A percentile compares a stretch with the other conserved stretches of the same genome.
These are phyloP conservation scores for Climacteris rufus DNA, from an alignment of 2,113 vertebrate genomes.

Conservation along the genomic window DNA sequence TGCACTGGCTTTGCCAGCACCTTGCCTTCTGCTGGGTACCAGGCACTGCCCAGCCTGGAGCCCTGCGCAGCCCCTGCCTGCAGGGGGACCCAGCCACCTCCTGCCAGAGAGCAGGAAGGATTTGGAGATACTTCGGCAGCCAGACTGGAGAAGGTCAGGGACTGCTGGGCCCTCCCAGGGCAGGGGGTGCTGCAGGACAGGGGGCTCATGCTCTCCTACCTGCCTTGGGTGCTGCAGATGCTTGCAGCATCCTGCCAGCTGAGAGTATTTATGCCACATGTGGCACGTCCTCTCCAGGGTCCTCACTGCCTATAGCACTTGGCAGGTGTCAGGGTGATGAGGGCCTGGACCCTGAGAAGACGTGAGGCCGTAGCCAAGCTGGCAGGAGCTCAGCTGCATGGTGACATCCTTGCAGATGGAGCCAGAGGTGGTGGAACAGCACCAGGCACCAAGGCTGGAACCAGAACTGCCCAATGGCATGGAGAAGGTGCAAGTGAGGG, in stretches of 20 bases:
- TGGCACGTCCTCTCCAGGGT: background rate
- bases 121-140: background rate
- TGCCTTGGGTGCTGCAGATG: background rate
- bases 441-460: constrained; percentile 36
- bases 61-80: background rate
- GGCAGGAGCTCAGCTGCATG: accelerated
- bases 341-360: background rate
- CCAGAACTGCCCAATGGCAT: constrained; percentile 73
- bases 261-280: background rate
- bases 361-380: background rate
- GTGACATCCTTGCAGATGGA: constrained; percentile 74
- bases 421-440: constrained; percentile 71
- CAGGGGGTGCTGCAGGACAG: background rate
- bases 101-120: too few species aligned
- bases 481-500: constrained; percentile 56
- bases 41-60: background rate
- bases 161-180: background rate
- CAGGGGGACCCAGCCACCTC: background rate
- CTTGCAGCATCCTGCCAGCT: accelerated
- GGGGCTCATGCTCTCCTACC: background rate
- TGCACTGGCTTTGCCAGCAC: background rate
- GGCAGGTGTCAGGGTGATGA: background rate
- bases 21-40: background rate
- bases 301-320: background rate
- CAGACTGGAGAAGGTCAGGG: background rate